Percentiles rank a stretch among this genome's conserved stretches.
phyloP scores from a whole-genome alignment of 1,140 invertebrate species.

The Philaenus spumarius region DNA sequence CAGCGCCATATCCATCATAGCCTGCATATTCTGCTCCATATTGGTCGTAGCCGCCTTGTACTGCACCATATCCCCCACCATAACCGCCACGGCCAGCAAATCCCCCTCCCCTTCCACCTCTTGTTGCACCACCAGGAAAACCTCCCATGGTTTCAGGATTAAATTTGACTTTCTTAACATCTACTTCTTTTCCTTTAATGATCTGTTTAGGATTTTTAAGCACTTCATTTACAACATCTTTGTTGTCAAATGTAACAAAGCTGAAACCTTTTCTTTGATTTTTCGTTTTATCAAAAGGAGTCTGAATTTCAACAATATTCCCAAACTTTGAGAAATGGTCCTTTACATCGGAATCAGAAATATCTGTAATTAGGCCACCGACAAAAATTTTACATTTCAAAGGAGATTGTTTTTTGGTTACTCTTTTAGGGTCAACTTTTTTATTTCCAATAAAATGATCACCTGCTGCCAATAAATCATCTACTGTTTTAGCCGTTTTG shows the following conservation, averaged over 20 bases:
- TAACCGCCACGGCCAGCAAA: slow-evolving; percentile 5
- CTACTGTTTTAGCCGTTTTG: slow-evolving; percentile 50
- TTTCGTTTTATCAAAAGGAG: slow-evolving; percentile 64
- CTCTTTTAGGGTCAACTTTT: slow-evolving; percentile 58
- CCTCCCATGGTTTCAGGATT: slow-evolving; percentile 40
- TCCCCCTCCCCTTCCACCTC: slow-evolving; percentile 7
- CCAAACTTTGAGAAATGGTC: slow-evolving; percentile 55
- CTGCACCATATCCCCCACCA: slow-evolving; percentile 37
- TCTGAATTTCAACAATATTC: slow-evolving; percentile 55
- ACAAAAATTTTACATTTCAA: slow-evolving; percentile 59
- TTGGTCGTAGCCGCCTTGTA: slow-evolving; percentile 37
- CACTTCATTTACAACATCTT: slow-evolving; percentile 53
- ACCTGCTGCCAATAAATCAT: slow-evolving; percentile 34
- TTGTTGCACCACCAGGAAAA: slow-evolving; percentile 22
- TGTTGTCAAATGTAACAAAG: slow-evolving; percentile 59
- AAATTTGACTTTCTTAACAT: slow-evolving; percentile 47
- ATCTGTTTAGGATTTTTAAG: slow-evolving; percentile 54
- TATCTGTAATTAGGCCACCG: slow-evolving; percentile 56
- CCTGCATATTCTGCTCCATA: slow-evolving; percentile 28
- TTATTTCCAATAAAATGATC: slow-evolving; percentile 51
- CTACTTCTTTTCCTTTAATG: slow-evolving; percentile 56
- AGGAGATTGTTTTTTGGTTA: slow-evolving; percentile 46
- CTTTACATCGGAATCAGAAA: slow-evolving; percentile 55
- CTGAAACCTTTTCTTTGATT: slow-evolving; percentile 59
- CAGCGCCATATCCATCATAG: slow-evolving; percentile 34